Conservation (phyloP, 2,113 vertebrate species). For the Capreolus pygargus region DNA sequence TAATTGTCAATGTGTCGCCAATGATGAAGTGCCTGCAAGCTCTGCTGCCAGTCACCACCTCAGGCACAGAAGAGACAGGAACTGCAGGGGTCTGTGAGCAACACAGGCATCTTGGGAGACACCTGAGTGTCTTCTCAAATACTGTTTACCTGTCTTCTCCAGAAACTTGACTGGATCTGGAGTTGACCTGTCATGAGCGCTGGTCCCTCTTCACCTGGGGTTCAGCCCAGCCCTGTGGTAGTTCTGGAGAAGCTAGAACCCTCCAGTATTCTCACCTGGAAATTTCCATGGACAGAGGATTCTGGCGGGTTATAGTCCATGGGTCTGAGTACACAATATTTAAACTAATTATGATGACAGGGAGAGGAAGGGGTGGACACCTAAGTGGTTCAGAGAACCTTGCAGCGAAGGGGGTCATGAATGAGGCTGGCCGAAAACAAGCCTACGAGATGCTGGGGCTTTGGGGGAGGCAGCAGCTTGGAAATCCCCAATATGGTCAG, state of each 20-base stretch:
- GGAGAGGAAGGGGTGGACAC: neutral
- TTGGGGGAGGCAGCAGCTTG: too few species aligned
- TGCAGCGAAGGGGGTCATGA: rapidly evolving
- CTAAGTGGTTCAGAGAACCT: neutral
- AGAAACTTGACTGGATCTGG: rapidly evolving
- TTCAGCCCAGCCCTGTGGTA: neutral
- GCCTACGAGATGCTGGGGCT: neutral
- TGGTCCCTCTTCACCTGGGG: neutral
- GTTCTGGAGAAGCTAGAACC: neutral
- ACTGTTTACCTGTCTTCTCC: rapidly evolving
- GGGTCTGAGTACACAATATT: neutral
- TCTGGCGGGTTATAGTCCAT: neutral
- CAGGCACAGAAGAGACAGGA: neutral
- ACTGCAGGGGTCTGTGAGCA: neutral
- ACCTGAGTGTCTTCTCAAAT: neutral
- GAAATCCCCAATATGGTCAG: neutral
- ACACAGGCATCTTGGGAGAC: neutral
- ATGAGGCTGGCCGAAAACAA: neutral
- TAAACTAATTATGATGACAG: neutral
- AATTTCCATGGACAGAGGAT: neutral
- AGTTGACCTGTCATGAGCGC: neutral
- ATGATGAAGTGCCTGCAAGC: rapidly evolving
- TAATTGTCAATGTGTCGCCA: rapidly evolving
- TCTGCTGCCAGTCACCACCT: rapidly evolving
- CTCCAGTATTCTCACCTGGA: neutral